Conservation (phyloP, 2,797 vertebrate genomes). For the Chelonia mydas region DNA sequence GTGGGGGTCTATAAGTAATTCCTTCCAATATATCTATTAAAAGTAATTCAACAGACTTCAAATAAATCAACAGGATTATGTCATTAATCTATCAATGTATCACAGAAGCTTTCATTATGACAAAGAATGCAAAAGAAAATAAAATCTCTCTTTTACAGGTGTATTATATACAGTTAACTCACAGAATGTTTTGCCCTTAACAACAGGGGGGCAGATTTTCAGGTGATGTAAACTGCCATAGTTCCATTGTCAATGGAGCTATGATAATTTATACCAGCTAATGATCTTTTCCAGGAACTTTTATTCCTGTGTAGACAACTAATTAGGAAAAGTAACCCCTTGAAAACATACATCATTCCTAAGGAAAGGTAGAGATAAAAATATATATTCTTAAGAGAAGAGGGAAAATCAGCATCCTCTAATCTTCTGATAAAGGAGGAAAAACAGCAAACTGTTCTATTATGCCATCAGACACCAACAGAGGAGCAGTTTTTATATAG, state of each 20-base stretch:
- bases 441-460: fast-evolving
- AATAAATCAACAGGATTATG: background rate
- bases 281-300: background rate
- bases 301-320: background rate
- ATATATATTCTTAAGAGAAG: background rate
- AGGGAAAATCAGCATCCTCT: background rate
- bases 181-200: background rate
- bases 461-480: background rate
- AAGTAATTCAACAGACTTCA: background rate
- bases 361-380: background rate
- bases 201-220: background rate
- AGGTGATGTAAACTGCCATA: background rate
- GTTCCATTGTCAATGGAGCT: background rate
- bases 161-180: background rate
- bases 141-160: background rate
- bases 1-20: background rate
- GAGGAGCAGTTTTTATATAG: background rate
- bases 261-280: background rate
- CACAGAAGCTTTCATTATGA: fast-evolving
- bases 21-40: background rate
- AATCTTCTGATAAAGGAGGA: background rate
- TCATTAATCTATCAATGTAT: background rate
- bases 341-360: background rate
- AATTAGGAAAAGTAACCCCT: background rate
- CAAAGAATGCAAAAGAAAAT: background rate